These are phyloP conservation scores for Aspidoscelis tigris DNA, from an alignment of 2,113 vertebrate genomes.

Conservation along the genomic window DNA sequence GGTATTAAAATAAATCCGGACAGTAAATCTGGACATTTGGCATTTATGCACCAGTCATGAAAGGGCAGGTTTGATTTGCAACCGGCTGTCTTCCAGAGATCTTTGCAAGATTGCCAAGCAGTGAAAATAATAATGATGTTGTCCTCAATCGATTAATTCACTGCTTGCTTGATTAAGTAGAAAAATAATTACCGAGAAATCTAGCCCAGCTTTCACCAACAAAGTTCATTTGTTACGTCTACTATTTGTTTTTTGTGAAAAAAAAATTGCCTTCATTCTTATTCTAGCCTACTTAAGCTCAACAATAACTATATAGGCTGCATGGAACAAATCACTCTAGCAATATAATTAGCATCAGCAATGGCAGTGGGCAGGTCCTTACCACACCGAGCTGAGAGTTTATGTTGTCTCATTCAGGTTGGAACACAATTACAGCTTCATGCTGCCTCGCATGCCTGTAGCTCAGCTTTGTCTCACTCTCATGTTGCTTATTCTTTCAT, in stretches of 20 bases:
- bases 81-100: background rate
- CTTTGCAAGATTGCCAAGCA: background rate
- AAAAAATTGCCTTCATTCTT: background rate
- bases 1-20: background rate
- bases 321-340: background rate
- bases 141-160: constrained; percentile 30
- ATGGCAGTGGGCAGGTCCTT: too few species aligned
- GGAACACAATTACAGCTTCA: too few species aligned
- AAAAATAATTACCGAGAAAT: constrained; percentile 13
- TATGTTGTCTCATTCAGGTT: too few species aligned
- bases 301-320: background rate
- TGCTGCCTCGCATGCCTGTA: too few species aligned
- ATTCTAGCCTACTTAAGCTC: background rate
- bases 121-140: constrained; percentile 23
- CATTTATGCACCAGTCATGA: background rate
- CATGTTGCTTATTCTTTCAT: too few species aligned
- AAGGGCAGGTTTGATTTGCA: background rate
- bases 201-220: background rate
- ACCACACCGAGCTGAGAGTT: too few species aligned
- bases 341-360: background rate
- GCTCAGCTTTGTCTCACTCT: too few species aligned
- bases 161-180: constrained; percentile 25
- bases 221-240: constrained; percentile 18
- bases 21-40: background rate
- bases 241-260: background rate